Evolutionary conservation across 2,113 vertebrate species (phyloP), one percentile per base, ranked within the genome.

Genomic region (Colistium nudipinnis): DNA sequence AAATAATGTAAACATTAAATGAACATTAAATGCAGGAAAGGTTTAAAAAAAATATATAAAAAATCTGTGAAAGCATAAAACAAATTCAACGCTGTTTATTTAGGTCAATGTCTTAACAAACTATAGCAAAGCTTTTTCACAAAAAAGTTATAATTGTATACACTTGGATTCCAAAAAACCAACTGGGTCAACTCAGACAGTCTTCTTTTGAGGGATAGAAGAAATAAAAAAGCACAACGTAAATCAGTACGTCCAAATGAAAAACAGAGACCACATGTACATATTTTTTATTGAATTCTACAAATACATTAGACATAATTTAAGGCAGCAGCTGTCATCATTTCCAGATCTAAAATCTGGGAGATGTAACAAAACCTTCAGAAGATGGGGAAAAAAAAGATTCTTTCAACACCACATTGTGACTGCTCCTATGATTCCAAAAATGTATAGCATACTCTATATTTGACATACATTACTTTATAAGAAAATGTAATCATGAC

Each of bases 211-310:
- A 68, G 22, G 6, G 2, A 36, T 20, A 7, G n/a, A 48, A 3
- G 25, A 28, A 35, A 39, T 41, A 12, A 19, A 39, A 68, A 4
- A 49, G 49, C 47, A 22, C 16, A 16, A 10, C 45, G 43, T 76
- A 47, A 17, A 76, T 74, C 54, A 24, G 13, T 30, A 45, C 25
- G 63, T 49, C 35, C 49, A 78, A 71, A 72, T 72, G 60, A 35
- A 63, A 54, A 67, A 68, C 27, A 43, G 19, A 31, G 13, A 43
- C 47, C 6, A 78, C 27, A 22, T 49, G 59, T 35, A 24, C 6
- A 47, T n/a, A n/a, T n/a, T n/a, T n/a, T n/a, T n/a, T n/a, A n/a
- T 49, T 49, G 53, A 45, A 75, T 78, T 66, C 36, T 65, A 69
- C 59, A 73, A 44, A 76, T 39, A 69, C 11, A 48, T 76, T 70